A percentile compares a stretch with the other conserved stretches of the same genome.
phyloP scores from a whole-genome alignment of 2,113 vertebrate genomes.

The Actinemys pallida region DNA sequence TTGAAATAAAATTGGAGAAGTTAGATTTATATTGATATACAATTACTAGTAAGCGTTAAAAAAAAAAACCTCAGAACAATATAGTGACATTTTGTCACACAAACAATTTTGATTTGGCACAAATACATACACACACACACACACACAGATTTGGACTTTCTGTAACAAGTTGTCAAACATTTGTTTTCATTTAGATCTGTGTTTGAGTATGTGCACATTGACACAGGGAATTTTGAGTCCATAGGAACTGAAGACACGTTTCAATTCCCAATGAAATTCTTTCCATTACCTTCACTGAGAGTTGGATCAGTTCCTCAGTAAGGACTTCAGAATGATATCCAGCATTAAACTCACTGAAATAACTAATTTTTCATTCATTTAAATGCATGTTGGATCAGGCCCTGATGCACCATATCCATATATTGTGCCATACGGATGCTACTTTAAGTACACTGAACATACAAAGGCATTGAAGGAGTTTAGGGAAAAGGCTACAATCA shows the following conservation, averaged over 20 bases:
- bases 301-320: conserved; percentile 50
- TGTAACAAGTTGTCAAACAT: conserved; percentile 63
- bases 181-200: conserved; percentile 68
- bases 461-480: not conserved
- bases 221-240: conserved; percentile 59
- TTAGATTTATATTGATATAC: conserved; percentile 65
- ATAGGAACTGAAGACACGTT: conserved; percentile 50
- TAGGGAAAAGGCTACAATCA: not conserved
- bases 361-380: conserved; percentile 59
- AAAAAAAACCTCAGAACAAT: conserved; percentile 48
- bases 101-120: conserved; percentile 60
- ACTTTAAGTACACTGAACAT: not conserved
- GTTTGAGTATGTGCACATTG: conserved; percentile 52
- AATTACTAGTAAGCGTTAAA: conserved; percentile 54
- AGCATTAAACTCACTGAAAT: conserved; percentile 31
- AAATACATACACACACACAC: conserved; percentile 28
- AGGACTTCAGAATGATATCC: conserved; percentile 31
- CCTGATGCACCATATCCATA: not conserved
- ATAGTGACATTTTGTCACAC: conserved; percentile 61
- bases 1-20: conserved; percentile 43
- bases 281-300: conserved; percentile 50
- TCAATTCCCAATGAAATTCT: conserved; percentile 50
- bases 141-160: conserved; percentile 65
- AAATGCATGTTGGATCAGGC: conserved; percentile 28
- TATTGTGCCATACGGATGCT: conserved; percentile 7